Conservation (phyloP, 2,113 vertebrate species). For the Chitala chitala region DNA sequence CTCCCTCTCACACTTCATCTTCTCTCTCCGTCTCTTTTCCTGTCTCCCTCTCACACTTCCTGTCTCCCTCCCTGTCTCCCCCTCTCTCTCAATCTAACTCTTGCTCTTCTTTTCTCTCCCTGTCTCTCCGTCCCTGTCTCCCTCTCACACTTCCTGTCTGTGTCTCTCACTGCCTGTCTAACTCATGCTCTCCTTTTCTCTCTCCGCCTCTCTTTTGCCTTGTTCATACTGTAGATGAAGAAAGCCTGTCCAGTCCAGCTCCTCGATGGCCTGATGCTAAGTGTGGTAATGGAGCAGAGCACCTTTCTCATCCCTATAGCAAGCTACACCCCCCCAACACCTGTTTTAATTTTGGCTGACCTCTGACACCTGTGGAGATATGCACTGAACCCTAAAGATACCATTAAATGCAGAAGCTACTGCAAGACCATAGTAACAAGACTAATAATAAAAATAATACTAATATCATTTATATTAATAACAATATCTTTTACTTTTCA, state of each 20-base stretch:
- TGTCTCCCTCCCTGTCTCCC: too few relatives aligned
- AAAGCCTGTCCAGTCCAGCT: constrained; percentile 66
- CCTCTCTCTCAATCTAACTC: too few relatives aligned
- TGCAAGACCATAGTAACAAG: neutral
- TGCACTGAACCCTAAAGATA: constrained; percentile 38
- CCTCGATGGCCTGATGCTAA: constrained; percentile 69
- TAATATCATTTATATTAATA: neutral
- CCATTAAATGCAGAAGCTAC: neutral
- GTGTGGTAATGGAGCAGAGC: constrained; percentile 68
- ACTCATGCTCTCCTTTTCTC: constrained; percentile 20
- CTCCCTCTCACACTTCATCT: too few relatives aligned
- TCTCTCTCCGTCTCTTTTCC: too few relatives aligned
- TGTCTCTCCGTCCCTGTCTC: constrained; percentile 53
- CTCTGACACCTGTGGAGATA: constrained; percentile 36
- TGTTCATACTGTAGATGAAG: constrained; percentile 64
- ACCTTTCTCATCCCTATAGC: constrained; percentile 53
- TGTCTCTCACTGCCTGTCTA: constrained; percentile 27
- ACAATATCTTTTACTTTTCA: neutral
- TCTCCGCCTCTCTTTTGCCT: constrained; percentile 34
- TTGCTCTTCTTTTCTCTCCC: too few relatives aligned
- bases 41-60: too few relatives aligned
- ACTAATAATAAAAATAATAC: neutral
- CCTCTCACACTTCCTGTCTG: constrained; percentile 31
- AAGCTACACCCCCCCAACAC: constrained; percentile 38
- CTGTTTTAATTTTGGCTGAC: constrained; percentile 44